These are phyloP conservation scores for Microcebus lehilahytsara DNA, from an alignment of 2,113 vertebrate genomes.

Conservation along the genomic window DNA sequence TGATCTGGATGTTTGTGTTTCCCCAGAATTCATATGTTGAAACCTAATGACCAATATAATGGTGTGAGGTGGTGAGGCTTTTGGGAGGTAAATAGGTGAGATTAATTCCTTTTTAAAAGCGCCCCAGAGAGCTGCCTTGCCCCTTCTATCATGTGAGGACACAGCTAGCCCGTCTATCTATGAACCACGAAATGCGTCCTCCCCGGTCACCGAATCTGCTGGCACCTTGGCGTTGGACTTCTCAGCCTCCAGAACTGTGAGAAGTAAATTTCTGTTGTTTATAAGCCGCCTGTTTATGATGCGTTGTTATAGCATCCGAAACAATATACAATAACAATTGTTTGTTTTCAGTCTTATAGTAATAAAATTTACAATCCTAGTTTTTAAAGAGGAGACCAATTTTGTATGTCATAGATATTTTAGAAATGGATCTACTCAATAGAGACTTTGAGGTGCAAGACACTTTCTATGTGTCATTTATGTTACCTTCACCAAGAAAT, in stretches of 20 bases:
- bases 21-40: background rate
- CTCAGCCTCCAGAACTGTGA: background rate
- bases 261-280: background rate
- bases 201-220: background rate
- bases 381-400: background rate
- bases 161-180: background rate
- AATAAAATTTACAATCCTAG: background rate
- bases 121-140: no score
- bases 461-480: background rate
- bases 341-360: background rate
- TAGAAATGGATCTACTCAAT: background rate
- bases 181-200: background rate
- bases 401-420: background rate
- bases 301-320: background rate
- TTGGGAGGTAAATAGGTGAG: background rate
- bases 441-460: background rate
- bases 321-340: no score
- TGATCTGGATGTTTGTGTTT: no score
- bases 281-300: background rate
- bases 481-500: background rate
- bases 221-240: background rate
- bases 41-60: background rate
- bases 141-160: background rate
- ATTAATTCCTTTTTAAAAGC: background rate
- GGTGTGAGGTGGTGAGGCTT: background rate